Base-by-base conservation (phyloP, 2,797 vertebrate genomes). In the Gymnothorax reevesii region DNA sequence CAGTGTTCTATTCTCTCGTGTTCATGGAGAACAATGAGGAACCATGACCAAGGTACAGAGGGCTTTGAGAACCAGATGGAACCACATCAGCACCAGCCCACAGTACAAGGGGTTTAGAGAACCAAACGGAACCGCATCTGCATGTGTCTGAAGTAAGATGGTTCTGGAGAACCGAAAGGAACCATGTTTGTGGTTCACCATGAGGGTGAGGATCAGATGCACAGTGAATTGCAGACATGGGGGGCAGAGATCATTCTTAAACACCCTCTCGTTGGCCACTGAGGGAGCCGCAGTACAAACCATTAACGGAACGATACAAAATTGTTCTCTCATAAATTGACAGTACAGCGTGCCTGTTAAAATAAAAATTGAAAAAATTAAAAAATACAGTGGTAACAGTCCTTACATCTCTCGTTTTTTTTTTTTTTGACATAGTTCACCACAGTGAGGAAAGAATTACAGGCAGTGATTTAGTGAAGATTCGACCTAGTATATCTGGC, bases 61-160 rank as follows among this genome's bases (percentile, higher is more conserved):
- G 33, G 92, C 85, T 89, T 83, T 77, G 89, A 57, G 59, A 88
- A 89, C 91, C 85, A 92, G 90, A 92, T 89, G 91, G 91, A 84
- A 90, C 88, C 93, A 95, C 94, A 2, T 42, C 33, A 42, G 33
- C 33, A 42, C 33, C 33, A 1, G 33, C 33, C 33, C 2, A 42
- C 33, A 42, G 33, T 42, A 42, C 33, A 42, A 42, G 33, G 33
- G 33, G 33, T 42, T 42, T 42, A 42, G 33, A 42, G 1, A 42
- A 42, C 33, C 33, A 42, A 42, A 42, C 2, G 33, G 33, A 42
- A 42, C 33, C 33, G 33, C 33, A 42, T 42, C 33, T 42, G 33
- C 33, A 42, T 42, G 33, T 42, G 33, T 2, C 33, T 42, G 33
- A 42, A 2, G 33, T 42, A 42, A 2, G 33, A 22, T 4, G 57